Evolutionary conservation across 1,140 invertebrate genomes (phyloP).

Genomic region (Rhyacophila brunnea): DNA sequence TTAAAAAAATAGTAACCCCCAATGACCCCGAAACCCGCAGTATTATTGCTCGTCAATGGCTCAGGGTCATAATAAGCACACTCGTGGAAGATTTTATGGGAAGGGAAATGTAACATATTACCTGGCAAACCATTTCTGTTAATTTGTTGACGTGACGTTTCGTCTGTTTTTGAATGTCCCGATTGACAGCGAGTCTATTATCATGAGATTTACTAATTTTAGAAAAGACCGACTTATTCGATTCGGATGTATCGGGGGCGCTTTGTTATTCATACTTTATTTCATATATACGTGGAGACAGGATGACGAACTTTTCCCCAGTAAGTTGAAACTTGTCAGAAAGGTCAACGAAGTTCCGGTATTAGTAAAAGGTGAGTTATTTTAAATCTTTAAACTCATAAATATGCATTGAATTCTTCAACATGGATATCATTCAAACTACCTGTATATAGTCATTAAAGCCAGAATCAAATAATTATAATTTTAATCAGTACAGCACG

Average conservation of each 20-base stretch:
- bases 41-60: no score
- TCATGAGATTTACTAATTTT: constrained; percentile 44
- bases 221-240: constrained; percentile 47
- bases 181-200: neutral
- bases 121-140: no score
- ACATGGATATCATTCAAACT: no score
- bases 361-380: constrained; percentile 39
- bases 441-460: no score
- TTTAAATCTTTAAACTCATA: no score
- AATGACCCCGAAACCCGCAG: no score
- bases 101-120: no score
- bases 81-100: no score
- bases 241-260: constrained; percentile 38
- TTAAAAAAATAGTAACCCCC: no score
- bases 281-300: constrained; percentile 42
- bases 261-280: constrained; percentile 46
- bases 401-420: neutral
- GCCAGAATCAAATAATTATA: no score
- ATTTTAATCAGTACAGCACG: no score
- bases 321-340: constrained; percentile 27
- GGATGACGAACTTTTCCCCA: constrained; percentile 39
- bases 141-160: constrained; percentile 22
- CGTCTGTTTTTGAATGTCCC: constrained; percentile 2
- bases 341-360: constrained; percentile 39
- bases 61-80: no score